Base-by-base conservation (phyloP, 2,888 invertebrate genomes). In the Chymomyza amoena region DNA sequence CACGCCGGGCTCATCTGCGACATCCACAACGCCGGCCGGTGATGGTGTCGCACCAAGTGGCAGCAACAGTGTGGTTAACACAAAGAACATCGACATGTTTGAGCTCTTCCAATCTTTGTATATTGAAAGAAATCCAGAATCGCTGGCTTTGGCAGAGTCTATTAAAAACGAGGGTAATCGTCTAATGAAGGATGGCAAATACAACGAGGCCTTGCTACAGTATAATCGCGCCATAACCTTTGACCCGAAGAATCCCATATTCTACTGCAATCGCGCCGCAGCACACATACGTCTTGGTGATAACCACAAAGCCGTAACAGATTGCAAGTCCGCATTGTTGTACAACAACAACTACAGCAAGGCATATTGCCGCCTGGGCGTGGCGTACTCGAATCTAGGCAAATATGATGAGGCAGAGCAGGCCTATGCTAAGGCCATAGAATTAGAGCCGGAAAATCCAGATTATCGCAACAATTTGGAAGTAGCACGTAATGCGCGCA, bases 261-360 rank as follows among this genome's bases (percentile, higher is more conserved):
- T 96, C 92, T 99, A 97, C 91, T 98, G 99, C 91, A 99, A 99
- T 91, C 95, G 99, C 79, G 99, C 99, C 60, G 99, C 99, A 1
- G 98, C 98, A 0, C 96, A 96, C 90, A 98, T 96, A 90, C 97
- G 98, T 90, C 92, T 98, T 77, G 96, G 96, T 62, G 95, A 96
- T 87, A 96, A 97, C 89, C 93, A 95, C 68, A 93, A 94, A 72
- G 97, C 98, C 13, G 95, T 99, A 65, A 94, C 95, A 65, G 99
- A 99, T 92, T 99, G 98, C 91, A 95, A 96, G 83, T 95, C 95
- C 59, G 98, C 99, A 6, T 93, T 99, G 66, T 93, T 94, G 45
- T 94, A 99, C 80, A 98, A 99, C 91, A 96, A 97, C 0, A 94
- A 94, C 73, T 99, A 99, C 92, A 96, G 97, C 84, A 99, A 99